phyloP scores from a whole-genome alignment of 2,797 vertebrate genomes.

The Epinephelus malabaricus region DNA sequence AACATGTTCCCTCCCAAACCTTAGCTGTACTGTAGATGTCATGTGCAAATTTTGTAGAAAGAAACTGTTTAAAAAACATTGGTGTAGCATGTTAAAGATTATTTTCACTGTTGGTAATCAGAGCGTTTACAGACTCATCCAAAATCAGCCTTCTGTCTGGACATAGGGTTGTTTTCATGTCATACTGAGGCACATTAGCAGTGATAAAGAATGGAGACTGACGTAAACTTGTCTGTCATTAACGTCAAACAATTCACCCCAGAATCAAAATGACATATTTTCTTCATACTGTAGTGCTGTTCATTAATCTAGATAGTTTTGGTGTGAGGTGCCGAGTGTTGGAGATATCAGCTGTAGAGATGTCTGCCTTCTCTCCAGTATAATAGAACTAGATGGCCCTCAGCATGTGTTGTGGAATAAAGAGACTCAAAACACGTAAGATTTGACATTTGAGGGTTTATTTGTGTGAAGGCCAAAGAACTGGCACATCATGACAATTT shows the following conservation, averaged over 20 bases:
- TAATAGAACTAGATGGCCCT: too few relatives aligned
- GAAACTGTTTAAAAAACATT: not conserved
- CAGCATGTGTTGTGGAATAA: too few relatives aligned
- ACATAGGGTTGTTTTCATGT: not conserved
- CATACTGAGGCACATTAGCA: not conserved
- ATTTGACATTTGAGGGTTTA: too few relatives aligned
- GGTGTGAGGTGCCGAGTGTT: too few relatives aligned
- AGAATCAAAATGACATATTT: too few relatives aligned
- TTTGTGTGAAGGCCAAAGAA: too few relatives aligned
- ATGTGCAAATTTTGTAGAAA: not conserved
- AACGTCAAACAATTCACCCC: not conserved
- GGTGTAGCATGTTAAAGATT: not conserved
- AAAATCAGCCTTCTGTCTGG: not conserved
- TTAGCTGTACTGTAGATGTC: not conserved
- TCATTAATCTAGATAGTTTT: too few relatives aligned
- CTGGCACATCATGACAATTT: too few relatives aligned
- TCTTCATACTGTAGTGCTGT: too few relatives aligned
- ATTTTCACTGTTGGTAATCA: not conserved
- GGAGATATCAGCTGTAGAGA: too few relatives aligned
- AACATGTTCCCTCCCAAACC: not conserved
- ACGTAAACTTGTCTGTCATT: not conserved
- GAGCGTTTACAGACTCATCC: not conserved
- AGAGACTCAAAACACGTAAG: too few relatives aligned
- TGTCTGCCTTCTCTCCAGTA: too few relatives aligned
- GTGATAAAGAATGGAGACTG: not conserved